Evolutionary conservation across 2,888 invertebrate species (phyloP).

Genomic region (Chrysolina americana): DNA sequence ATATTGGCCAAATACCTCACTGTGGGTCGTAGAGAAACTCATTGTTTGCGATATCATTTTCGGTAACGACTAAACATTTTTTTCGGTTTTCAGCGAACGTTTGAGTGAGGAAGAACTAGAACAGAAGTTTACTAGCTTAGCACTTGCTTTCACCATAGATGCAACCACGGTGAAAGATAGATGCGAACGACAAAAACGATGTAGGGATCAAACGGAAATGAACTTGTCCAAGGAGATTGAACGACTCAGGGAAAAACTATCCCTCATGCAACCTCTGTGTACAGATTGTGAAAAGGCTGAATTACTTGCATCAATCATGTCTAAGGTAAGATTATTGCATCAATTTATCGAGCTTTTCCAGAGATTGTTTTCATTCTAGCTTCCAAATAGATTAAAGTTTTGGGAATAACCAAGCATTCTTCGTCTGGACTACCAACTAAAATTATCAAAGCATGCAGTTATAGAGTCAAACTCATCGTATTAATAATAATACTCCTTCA

Average conservation of each 20-base stretch:
- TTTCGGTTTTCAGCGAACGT: constrained; percentile 61
- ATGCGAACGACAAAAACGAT: constrained; percentile 72
- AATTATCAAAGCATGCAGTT: no score
- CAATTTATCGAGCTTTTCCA: no score
- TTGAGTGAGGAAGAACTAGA: constrained; percentile 68
- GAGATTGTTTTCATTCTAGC: no score
- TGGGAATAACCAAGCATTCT: no score
- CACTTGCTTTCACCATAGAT: constrained; percentile 75
- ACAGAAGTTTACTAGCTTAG: constrained; percentile 73
- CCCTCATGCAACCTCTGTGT: constrained; percentile 70
- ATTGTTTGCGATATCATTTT: no score
- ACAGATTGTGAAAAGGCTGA: constrained; percentile 72
- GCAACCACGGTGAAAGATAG: constrained; percentile 72
- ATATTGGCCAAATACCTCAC: no score
- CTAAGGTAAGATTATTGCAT: constrained; percentile 65
- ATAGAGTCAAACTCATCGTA: no score
- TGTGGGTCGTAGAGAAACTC: no score
- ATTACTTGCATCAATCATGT: constrained; percentile 70
- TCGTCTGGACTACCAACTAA: no score
- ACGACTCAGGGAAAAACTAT: constrained; percentile 66
- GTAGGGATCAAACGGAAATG: constrained; percentile 74
- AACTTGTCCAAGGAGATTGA: constrained; percentile 73
- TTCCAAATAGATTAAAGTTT: no score
- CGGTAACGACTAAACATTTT: not conserved
- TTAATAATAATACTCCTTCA: no score